Evolutionary conservation across 2,113 vertebrate genomes (phyloP), one percentile per base, ranked within the genome.

Genomic region (Polyodon spathula): DNA sequence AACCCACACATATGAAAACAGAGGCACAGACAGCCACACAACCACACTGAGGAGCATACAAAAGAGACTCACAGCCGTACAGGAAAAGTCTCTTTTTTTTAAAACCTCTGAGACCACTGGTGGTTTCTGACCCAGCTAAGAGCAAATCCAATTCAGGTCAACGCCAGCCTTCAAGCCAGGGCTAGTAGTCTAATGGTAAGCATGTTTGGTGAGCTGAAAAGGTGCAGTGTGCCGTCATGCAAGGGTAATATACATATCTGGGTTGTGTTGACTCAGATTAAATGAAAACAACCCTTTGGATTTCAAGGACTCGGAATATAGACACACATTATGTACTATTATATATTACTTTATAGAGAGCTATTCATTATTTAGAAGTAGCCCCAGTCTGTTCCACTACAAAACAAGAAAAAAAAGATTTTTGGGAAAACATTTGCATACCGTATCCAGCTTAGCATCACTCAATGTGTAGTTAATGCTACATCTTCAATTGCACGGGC

Each of bases 401-500:
- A 50, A 50, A 8, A 50, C 46, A 50, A 12, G n/a, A 50, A 50
- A 12, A 10, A 12, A 50, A 10, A 41, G 41, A 6, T 10, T 56
- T 54, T 6, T 40, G 7, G 27, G 62, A 7, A 14, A 27, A 27
- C 3, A 10, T 51, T 63, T 40, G 41, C n/a, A n/a, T n/a, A n/a
- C n/a, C 14, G 43, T 38, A 8, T 48, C 40, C 16, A 6, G 9
- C 4, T 52, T 38, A 39, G 4, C n/a, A 37, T 50, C 11, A 12
- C 17, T 44, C 27, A 27, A 54, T 46, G 57, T 64, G 57, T 62
- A 51, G 67, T 71, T 65, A 62, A 60, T 56, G 67, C 62, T 67
- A 60, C 42, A 63, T 56, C 48, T 16, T 40, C 27, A 42, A 43
- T 63, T 52, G 50, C 63, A 8, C 63, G 16, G 70, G 64, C 69